Conservation (phyloP, 2,888 invertebrate species). For the Exocentrus adspersus region DNA sequence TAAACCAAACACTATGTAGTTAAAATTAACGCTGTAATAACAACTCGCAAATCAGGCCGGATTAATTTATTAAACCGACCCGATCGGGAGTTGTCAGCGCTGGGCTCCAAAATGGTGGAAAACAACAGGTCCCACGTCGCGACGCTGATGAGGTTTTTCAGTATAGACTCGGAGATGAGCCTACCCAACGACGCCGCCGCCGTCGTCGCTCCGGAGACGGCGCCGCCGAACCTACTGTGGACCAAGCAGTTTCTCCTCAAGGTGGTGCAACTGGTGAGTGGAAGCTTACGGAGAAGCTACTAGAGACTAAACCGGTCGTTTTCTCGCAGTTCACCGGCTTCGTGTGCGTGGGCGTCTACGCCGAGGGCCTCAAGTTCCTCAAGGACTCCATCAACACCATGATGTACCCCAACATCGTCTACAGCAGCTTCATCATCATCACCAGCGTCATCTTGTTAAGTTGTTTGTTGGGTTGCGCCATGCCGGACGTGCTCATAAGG, state of each 20-base stretch:
- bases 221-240: slow-evolving; percentile 40
- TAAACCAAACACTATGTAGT: not conserved
- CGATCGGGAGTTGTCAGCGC: no score
- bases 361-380: slow-evolving; percentile 47
- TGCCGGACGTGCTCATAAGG: slow-evolving; percentile 53
- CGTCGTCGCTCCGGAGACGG: slow-evolving; percentile 34
- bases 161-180: slow-evolving; percentile 47
- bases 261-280: slow-evolving; percentile 50
- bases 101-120: slow-evolving; percentile 31
- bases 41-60: not conserved
- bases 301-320: no score
- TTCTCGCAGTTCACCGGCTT: slow-evolving; percentile 49
- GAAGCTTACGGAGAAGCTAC: no score
- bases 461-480: slow-evolving; percentile 52
- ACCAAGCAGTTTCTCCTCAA: slow-evolving; percentile 49
- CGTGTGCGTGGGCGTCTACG: slow-evolving; percentile 51
- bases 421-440: slow-evolving; percentile 53
- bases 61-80: no score
- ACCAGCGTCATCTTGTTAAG: slow-evolving; percentile 54
- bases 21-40: slow-evolving; percentile 9
- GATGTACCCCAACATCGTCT: slow-evolving; percentile 55
- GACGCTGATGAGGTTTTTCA: slow-evolving; percentile 43
- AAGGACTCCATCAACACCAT: slow-evolving; percentile 42
- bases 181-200: slow-evolving; percentile 32
- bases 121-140: slow-evolving; percentile 24